Percentiles rank a stretch among this genome's conserved stretches.
phyloP scores from a whole-genome alignment of 2,888 invertebrate genomes.

The Machimus atricapillus region DNA sequence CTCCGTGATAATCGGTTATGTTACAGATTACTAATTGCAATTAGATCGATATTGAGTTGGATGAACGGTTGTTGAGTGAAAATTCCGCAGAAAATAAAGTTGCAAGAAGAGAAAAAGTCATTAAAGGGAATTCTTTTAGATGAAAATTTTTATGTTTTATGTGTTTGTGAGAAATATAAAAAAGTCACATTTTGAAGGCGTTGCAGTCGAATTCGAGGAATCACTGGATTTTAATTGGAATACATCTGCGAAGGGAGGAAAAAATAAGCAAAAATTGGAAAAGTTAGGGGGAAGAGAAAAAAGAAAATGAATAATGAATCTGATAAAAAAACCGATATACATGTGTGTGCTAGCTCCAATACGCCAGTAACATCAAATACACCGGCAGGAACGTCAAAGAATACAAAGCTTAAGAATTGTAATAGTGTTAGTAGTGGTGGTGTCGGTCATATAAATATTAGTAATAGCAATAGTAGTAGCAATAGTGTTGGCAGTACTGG shows the following conservation, averaged over 20 bases:
- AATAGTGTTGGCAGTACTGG: conserved; percentile 48
- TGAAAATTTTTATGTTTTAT: conserved; percentile 27
- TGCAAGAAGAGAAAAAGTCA: not conserved
- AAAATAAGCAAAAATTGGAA: conserved; percentile 45
- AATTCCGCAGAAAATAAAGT: not conserved
- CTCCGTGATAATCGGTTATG: conserved; percentile 22
- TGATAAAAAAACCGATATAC: conserved; percentile 59
- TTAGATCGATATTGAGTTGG: conserved; percentile 10
- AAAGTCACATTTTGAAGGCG: not conserved
- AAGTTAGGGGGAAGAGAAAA: conserved; percentile 45
- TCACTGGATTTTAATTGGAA: conserved; percentile 5
- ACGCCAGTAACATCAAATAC: conserved; percentile 47
- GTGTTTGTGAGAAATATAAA: conserved; percentile 26
- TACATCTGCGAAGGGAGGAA: conserved; percentile 33
- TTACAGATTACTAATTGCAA: not conserved
- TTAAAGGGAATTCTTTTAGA: conserved; percentile 29
- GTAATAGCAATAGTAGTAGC: conserved; percentile 46
- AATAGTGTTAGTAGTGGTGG: conserved; percentile 46
- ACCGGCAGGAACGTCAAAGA: conserved; percentile 50
- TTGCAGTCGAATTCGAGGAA: not conserved
- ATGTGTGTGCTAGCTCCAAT: conserved; percentile 53
- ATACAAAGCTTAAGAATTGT: conserved; percentile 48
- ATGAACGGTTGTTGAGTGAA: conserved; percentile 12
- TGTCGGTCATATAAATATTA: conserved; percentile 4
- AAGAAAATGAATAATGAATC: conserved; percentile 58